A percentile compares a stretch with the other conserved stretches of the same genome.
Evolutionary conservation across 2,113 vertebrate genomes (phyloP).

Genomic region (Zosterops hypoxanthus): DNA sequence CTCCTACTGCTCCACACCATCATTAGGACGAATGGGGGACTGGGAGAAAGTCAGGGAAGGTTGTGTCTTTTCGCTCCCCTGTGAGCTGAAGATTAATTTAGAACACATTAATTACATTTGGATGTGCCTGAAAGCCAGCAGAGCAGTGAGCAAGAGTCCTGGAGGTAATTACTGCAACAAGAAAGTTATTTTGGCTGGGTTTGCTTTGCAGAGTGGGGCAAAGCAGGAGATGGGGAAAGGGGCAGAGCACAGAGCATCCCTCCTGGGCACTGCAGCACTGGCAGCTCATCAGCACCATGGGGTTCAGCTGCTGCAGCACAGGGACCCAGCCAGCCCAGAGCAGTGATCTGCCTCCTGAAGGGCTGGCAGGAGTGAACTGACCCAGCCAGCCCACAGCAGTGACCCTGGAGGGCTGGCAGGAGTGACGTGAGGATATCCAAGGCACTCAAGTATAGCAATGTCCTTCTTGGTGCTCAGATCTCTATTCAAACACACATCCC

Average conservation of each 20-base stretch:
- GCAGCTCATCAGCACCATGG: rapidly evolving
- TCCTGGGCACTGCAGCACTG: neutral
- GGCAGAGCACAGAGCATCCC: neutral
- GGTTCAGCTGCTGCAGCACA: neutral
- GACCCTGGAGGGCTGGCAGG: no score
- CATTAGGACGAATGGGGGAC: neutral
- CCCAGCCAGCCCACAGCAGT: no score
- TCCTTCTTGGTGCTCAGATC: neutral
- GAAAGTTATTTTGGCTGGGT: neutral
- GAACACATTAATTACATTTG: slow-evolving; percentile 56
- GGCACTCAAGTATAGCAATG: rapidly evolving
- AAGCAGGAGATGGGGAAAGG: neutral
- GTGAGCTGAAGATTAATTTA: slow-evolving; percentile 44
- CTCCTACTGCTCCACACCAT: neutral
- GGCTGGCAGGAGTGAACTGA: no score
- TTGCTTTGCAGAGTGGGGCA: neutral
- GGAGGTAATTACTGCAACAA: neutral
- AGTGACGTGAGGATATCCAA: neutral
- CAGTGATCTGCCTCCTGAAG: neutral
- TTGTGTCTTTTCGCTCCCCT: neutral
- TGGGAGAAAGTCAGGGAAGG: neutral
- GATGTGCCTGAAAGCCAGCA: slow-evolving; percentile 11
- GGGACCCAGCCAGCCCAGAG: neutral
- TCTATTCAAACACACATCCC: neutral
- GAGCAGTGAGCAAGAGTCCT: neutral